phyloP scores from a whole-genome alignment of 2,797 vertebrate genomes.

The Megaceryle alcyon region DNA sequence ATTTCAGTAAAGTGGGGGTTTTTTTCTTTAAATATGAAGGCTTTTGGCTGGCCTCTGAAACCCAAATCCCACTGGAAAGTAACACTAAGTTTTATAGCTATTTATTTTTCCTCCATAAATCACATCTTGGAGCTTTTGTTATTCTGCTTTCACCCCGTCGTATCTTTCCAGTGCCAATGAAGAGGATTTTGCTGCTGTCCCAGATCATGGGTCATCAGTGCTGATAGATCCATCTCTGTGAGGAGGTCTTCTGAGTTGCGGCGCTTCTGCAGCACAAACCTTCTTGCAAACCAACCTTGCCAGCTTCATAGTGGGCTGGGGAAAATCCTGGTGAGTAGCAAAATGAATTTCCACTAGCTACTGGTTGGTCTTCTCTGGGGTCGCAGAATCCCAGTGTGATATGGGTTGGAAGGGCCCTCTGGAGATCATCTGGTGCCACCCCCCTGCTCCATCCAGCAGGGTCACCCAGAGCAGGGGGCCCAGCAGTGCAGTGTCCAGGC shows the following conservation, averaged over 20 bases:
- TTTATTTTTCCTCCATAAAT: conserved; percentile 24
- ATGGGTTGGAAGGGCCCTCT: background rate
- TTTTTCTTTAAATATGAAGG: background rate
- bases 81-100: background rate
- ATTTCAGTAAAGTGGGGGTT: background rate
- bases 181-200: background rate
- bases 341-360: background rate
- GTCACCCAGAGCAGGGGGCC: too few relatives aligned
- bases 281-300: too few relatives aligned
- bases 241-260: background rate
- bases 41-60: conserved; percentile 36
- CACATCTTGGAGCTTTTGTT: background rate
- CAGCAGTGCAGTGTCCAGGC: too few relatives aligned
- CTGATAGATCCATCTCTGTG: background rate
- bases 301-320: background rate
- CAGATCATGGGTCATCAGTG: background rate
- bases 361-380: background rate
- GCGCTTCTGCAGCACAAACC: background rate
- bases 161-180: background rate
- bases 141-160: background rate
- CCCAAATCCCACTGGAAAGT: conserved; percentile 34
- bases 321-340: background rate
- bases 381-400: background rate
- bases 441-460: too few relatives aligned
- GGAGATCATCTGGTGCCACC: background rate